Evolutionary conservation across 2,888 invertebrate genomes (phyloP), one percentile per base, ranked within the genome.

Genomic region (Chrysotoxum bicinctum): DNA sequence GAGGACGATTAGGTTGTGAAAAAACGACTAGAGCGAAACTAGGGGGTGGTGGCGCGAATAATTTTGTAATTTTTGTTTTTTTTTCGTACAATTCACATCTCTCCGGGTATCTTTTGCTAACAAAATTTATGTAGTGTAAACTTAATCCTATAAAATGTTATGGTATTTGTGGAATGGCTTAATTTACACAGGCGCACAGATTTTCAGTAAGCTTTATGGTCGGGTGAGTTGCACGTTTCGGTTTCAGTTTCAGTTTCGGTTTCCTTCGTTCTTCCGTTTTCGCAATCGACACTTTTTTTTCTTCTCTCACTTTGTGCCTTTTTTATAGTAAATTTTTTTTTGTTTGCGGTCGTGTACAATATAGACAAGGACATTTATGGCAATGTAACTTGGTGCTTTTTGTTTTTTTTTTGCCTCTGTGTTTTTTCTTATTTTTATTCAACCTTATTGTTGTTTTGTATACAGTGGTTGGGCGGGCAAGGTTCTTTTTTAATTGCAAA

Each of bases 91-190:
- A 88, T 88, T 88, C 43, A 5, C 40, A 60, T 40, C 23, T 62
- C 43, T 12, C 21, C 4, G 35, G 19, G n/a, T 58, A 89, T 89
- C 88, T 88, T 88, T 87, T 88, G 87, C 88, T 88, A 88, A 88
- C 89, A 88, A 89, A 90, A 89, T 90, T 90, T 90, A 90, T 90
- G 89, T 90, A 88, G 89, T 90, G 89, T 89, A 89, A 90, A 90
- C 88, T 89, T 89, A 89, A 89, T 88, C 88, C 89, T 88, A 89
- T 89, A 89, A 89, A 89, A 89, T 89, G 88, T 88, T 88, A 88
- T 88, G 88, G 87, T 87, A 88, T 88, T 88, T 88, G 70, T 80
- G 75, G 84, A 83, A 88, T 88, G 87, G 85, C 88, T 88, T 88
- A 84, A 88, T 88, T 88, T 87, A 86, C 83, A 84, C 74, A 81